phyloP scores from a whole-genome alignment of 2,797 vertebrate species.

The Lagocephalus sceleratus region DNA sequence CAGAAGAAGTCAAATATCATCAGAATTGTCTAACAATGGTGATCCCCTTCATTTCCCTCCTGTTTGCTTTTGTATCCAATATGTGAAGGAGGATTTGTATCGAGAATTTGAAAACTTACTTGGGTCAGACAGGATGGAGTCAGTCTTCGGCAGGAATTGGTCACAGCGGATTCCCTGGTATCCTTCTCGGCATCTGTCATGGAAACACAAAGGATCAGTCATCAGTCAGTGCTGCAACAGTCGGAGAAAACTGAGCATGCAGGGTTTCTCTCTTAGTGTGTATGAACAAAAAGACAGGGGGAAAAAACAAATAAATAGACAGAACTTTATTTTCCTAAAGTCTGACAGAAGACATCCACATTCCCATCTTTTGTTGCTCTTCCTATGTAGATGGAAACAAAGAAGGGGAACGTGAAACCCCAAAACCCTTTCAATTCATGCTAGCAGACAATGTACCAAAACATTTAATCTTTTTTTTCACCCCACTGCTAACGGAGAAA shows the following conservation, averaged over 20 bases:
- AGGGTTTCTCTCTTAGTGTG: too few relatives aligned
- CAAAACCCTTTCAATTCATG: too few relatives aligned
- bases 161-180: slow-evolving; percentile 98
- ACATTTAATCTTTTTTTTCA: too few relatives aligned
- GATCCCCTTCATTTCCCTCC: neutral
- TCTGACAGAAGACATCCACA: too few relatives aligned
- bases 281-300: too few relatives aligned
- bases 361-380: too few relatives aligned
- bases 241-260: neutral
- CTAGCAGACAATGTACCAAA: too few relatives aligned
- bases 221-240: slow-evolving; percentile 4
- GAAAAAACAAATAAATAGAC: too few relatives aligned
- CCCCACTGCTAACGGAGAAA: neutral
- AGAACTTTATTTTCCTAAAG: too few relatives aligned
- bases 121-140: slow-evolving; percentile 96
- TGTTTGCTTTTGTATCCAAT: neutral
- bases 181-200: slow-evolving; percentile 93
- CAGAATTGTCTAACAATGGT: neutral
- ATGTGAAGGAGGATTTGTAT: too few relatives aligned
- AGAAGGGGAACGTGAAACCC: too few relatives aligned
- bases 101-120: slow-evolving; percentile 75
- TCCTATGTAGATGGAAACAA: too few relatives aligned
- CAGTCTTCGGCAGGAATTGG: slow-evolving; percentile 98
- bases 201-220: neutral
- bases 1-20: neutral